Evolutionary conservation across 2,888 invertebrate genomes (phyloP).

Genomic region (Sarcophaga carnaria): DNA sequence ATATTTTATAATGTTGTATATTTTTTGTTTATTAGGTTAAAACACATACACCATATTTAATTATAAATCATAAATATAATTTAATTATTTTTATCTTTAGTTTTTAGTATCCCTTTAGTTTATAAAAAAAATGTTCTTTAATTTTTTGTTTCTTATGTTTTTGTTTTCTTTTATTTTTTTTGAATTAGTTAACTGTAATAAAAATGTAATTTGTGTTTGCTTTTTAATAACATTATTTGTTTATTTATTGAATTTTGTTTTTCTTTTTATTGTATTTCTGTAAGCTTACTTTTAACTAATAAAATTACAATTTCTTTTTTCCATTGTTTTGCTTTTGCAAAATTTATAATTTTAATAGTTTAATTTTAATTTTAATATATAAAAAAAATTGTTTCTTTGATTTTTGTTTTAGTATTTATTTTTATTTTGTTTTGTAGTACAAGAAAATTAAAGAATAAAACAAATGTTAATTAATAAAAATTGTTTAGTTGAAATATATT

Average conservation of each 20-base stretch:
- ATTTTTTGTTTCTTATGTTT: neutral
- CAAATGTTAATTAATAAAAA: constrained; percentile 36
- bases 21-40: constrained; percentile 15
- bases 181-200: constrained; percentile 49
- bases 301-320: constrained; percentile 49
- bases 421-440: constrained; percentile 33
- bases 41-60: constrained; percentile 3
- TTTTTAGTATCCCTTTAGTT: constrained; percentile 18
- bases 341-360: constrained; percentile 41
- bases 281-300: constrained; percentile 48
- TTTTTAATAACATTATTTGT: constrained; percentile 29
- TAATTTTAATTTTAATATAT: constrained; percentile 16
- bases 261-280: constrained; percentile 30
- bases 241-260: constrained; percentile 17
- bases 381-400: constrained; percentile 47
- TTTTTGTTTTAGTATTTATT: constrained; percentile 48
- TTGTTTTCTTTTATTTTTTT: constrained; percentile 18
- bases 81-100: constrained; percentile 25
- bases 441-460: constrained; percentile 49
- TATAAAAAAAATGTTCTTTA: constrained; percentile 32
- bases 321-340: constrained; percentile 37
- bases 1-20: constrained; percentile 7
- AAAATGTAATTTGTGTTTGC: constrained; percentile 50
- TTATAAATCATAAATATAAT: constrained; percentile 20
- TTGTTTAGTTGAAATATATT: constrained; percentile 40